These are phyloP conservation scores for Microcebus griseorufus DNA, from an alignment of 2,113 vertebrate genomes.

Conservation along the genomic window DNA sequence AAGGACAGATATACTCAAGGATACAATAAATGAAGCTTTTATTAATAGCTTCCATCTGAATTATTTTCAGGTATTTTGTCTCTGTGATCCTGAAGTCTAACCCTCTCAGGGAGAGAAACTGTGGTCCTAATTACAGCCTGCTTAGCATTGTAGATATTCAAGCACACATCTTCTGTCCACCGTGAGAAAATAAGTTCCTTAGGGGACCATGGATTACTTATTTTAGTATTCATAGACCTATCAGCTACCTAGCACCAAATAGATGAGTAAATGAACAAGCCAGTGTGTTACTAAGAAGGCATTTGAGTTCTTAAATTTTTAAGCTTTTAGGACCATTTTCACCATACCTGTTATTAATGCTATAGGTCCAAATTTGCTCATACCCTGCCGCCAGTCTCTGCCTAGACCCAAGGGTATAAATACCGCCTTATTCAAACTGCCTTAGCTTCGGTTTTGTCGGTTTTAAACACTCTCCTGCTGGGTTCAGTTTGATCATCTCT, in stretches of 20 bases:
- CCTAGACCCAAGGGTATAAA: not conserved
- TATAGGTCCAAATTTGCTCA: not conserved
- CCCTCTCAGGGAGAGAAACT: not conserved
- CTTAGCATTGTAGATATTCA: not conserved
- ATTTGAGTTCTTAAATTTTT: not conserved
- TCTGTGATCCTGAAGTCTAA: not conserved
- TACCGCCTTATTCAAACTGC: not conserved
- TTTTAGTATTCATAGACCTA: not conserved
- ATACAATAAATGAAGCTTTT: not conserved
- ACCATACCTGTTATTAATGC: not conserved
- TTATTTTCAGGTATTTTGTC: not conserved
- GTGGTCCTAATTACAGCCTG: not conserved
- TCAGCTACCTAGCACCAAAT: not conserved
- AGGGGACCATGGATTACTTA: not conserved
- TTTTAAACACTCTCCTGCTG: not conserved
- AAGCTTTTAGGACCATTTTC: not conserved
- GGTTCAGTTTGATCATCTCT: conserved; percentile 22
- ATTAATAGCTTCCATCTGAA: not conserved
- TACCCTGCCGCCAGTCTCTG: not conserved
- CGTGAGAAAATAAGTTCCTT: not conserved
- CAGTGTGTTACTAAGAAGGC: not conserved
- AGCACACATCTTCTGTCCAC: not conserved
- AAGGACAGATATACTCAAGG: not conserved
- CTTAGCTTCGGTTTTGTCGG: not conserved
- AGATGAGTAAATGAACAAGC: not conserved